These are phyloP conservation scores for Oreochromis spilurus DNA, from an alignment of 2,113 vertebrate genomes.

Conservation along the genomic window DNA sequence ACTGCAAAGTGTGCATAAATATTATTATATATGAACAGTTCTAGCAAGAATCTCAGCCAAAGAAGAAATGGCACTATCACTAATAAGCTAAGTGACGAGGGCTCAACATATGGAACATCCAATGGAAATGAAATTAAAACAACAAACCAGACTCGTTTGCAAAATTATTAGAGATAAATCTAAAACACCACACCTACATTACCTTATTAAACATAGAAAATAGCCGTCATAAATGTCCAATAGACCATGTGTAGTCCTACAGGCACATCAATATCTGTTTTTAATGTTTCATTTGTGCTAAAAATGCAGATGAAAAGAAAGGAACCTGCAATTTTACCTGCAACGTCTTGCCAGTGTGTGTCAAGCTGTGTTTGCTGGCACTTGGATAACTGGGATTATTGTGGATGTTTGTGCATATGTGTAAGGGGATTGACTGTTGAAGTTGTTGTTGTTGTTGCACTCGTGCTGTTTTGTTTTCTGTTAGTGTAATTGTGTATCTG, in stretches of 20 bases:
- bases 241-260: not conserved
- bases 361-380: constrained; percentile 16
- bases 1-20: not conserved
- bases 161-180: not conserved
- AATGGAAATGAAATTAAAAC: not conserved
- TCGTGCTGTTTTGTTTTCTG: not conserved
- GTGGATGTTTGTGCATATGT: not conserved
- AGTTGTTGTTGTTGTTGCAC: not conserved
- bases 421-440: constrained; percentile 11
- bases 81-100: not conserved
- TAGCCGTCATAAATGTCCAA: not conserved
- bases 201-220: not conserved
- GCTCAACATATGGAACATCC: not conserved
- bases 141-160: not conserved
- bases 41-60: not conserved
- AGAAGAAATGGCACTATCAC: not conserved
- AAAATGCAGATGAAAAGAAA: not conserved
- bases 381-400: constrained; percentile 30
- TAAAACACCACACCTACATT: not conserved
- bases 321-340: not conserved
- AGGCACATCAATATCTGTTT: not conserved
- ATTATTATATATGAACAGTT: not conserved
- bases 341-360: not conserved
- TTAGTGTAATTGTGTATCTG: not conserved
- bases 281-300: not conserved